phyloP scores from a whole-genome alignment of 2,888 invertebrate species.

The Tenthredo distinguenda region DNA sequence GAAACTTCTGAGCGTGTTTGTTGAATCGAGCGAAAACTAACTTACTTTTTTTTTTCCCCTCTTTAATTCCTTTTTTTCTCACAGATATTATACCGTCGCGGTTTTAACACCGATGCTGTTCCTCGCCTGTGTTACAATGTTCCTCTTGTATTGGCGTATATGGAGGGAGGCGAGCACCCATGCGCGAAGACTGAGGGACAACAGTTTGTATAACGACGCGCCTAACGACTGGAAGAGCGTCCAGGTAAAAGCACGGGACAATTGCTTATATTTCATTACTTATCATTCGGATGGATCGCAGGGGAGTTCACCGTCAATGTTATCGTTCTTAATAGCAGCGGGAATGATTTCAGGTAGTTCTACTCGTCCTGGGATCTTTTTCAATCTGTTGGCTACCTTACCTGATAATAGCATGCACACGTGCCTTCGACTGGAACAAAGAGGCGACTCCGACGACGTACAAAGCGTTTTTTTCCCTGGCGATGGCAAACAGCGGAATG shows the following conservation, averaged over 20 bases:
- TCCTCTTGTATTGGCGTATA: slow-evolving; percentile 88
- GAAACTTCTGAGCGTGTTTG: not conserved
- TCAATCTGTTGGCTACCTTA: slow-evolving; percentile 91
- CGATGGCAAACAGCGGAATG: slow-evolving; percentile 89
- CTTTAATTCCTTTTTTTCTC: slow-evolving; percentile 33
- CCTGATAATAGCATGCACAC: slow-evolving; percentile 84
- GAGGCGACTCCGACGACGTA: slow-evolving; percentile 81
- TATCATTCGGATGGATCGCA: not conserved
- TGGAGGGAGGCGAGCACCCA: slow-evolving; percentile 89
- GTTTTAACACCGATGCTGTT: slow-evolving; percentile 86
- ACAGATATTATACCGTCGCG: slow-evolving; percentile 66
- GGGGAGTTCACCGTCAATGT: no score
- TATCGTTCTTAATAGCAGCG: no score
- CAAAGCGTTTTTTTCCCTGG: slow-evolving; percentile 85
- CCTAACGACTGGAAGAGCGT: slow-evolving; percentile 86
- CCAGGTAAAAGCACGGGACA: slow-evolving; percentile 80
- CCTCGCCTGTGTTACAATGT: slow-evolving; percentile 87
- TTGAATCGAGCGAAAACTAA: no score
- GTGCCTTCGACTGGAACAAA: slow-evolving; percentile 81
- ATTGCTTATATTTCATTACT: slow-evolving; percentile 1
- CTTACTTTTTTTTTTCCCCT: no score
- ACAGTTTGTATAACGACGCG: slow-evolving; percentile 80
- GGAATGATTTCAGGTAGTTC: slow-evolving; percentile 82
- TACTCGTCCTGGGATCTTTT: slow-evolving; percentile 89
- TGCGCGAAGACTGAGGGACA: slow-evolving; percentile 84